Evolutionary conservation across 1,140 invertebrate species (phyloP).

Genomic region (Micrasema minimum): DNA sequence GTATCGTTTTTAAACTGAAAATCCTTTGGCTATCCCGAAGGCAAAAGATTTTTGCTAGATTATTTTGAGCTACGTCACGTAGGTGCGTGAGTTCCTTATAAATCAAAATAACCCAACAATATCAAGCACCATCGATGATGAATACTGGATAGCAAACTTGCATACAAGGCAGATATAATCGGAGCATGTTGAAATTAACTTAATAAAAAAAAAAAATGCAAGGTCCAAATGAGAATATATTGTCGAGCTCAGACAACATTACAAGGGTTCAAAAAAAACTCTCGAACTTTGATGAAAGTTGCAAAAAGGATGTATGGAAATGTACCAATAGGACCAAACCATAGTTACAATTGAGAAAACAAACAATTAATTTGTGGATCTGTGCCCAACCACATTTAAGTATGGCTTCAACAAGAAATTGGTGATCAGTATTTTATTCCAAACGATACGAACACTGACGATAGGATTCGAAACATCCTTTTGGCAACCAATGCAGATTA

Average conservation of each 20-base stretch:
- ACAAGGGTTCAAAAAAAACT: slow-evolving; percentile 48
- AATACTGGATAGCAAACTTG: slow-evolving; percentile 49
- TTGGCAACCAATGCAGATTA: slow-evolving; percentile 38
- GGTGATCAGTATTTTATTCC: slow-evolving; percentile 44
- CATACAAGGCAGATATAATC: slow-evolving; percentile 52
- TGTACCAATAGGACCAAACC: too few species aligned
- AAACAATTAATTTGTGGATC: slow-evolving; percentile 49
- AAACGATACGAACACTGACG: slow-evolving; percentile 47
- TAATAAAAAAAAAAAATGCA: slow-evolving; percentile 50
- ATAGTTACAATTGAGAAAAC: slow-evolving; percentile 41
- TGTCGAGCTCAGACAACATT: slow-evolving; percentile 50
- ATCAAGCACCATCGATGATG: slow-evolving; percentile 46
- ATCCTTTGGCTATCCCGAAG: slow-evolving; percentile 58
- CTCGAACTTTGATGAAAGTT: slow-evolving; percentile 50
- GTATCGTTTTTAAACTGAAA: slow-evolving; percentile 57
- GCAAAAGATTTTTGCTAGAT: slow-evolving; percentile 57
- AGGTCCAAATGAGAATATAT: slow-evolving; percentile 48
- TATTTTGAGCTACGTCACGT: slow-evolving; percentile 57
- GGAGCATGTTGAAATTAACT: slow-evolving; percentile 50
- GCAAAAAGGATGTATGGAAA: too few species aligned
- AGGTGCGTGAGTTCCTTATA: slow-evolving; percentile 52
- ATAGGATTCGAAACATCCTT: slow-evolving; percentile 47
- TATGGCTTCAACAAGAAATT: slow-evolving; percentile 43
- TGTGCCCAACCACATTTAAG: slow-evolving; percentile 48
- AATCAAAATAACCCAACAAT: slow-evolving; percentile 46